phyloP scores from a whole-genome alignment of 1,140 invertebrate genomes.

The Nasonia longicornis region DNA sequence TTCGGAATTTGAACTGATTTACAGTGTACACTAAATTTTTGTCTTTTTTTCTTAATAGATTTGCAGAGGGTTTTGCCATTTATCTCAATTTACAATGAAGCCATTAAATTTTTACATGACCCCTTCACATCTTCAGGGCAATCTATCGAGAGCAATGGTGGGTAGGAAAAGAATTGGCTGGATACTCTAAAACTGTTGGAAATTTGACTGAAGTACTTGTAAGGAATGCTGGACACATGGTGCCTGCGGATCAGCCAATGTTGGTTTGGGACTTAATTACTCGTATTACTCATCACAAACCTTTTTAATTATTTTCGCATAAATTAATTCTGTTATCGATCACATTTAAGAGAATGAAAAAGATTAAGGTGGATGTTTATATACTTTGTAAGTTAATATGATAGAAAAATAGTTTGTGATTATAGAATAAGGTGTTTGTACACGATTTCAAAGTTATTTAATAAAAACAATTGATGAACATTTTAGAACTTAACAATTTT shows the following conservation, averaged over 20 bases:
- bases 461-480: not conserved
- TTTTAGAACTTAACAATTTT: not conserved
- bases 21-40: no score
- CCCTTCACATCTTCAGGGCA: no score
- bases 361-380: slow-evolving; percentile 15
- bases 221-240: slow-evolving; percentile 86
- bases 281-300: slow-evolving; percentile 78
- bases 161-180: slow-evolving; percentile 79
- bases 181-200: slow-evolving; percentile 79
- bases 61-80: slow-evolving; percentile 71
- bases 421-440: slow-evolving; percentile 23
- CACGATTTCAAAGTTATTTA: slow-evolving; percentile 3
- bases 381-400: slow-evolving; percentile 20
- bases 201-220: slow-evolving; percentile 85
- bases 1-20: not conserved
- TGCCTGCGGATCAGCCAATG: slow-evolving; percentile 84
- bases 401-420: slow-evolving; percentile 26
- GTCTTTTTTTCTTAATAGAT: slow-evolving; percentile 37
- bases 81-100: slow-evolving; percentile 74
- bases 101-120: slow-evolving; percentile 72
- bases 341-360: slow-evolving; percentile 2
- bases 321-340: slow-evolving; percentile 5
- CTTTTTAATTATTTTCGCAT: slow-evolving; percentile 57
- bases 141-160: slow-evolving; percentile 74
- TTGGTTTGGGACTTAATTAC: slow-evolving; percentile 83